Evolutionary conservation across 2,888 invertebrate genomes (phyloP).

Genomic region (Ceraclea dissimilis): DNA sequence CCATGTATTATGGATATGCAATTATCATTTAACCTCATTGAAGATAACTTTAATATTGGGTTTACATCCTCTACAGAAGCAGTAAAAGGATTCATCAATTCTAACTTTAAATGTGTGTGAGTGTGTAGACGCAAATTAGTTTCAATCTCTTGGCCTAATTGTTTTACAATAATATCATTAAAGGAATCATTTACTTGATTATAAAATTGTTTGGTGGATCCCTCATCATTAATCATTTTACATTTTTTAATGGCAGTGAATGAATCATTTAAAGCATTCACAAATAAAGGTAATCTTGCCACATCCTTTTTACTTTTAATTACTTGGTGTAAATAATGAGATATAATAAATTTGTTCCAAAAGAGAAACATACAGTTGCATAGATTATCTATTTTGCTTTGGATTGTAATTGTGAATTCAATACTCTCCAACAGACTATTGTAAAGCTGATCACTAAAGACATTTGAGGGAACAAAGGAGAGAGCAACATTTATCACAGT

Average conservation of each 20-base stretch:
- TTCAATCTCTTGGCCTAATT: conserved; percentile 81
- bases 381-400: conserved; percentile 48
- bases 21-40: conserved; percentile 47
- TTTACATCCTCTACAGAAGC: conserved; percentile 57
- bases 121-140: conserved; percentile 87
- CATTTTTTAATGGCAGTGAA: conserved; percentile 35
- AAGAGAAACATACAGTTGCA: conserved; percentile 72
- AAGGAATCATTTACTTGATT: conserved; percentile 39
- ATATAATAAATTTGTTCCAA: conserved; percentile 73
- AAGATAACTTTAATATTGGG: conserved; percentile 50
- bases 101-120: conserved; percentile 80
- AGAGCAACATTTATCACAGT: conserved; percentile 60
- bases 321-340: conserved; percentile 68
- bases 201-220: conserved; percentile 35
- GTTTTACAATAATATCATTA: conserved; percentile 54
- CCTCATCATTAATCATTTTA: conserved; percentile 31
- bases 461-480: conserved; percentile 56
- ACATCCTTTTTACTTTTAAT: conserved; percentile 60
- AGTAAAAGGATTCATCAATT: conserved; percentile 65
- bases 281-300: conserved; percentile 48
- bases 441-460: conserved; percentile 56
- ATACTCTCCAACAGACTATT: conserved; percentile 56
- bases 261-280: conserved; percentile 44
- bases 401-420: conserved; percentile 54
- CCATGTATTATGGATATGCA: conserved; percentile 58